Percentiles rank a stretch among this genome's conserved stretches.
Evolutionary conservation across 2,888 invertebrate genomes (phyloP).

Genomic region (Caenorhabditis sp.): DNA sequence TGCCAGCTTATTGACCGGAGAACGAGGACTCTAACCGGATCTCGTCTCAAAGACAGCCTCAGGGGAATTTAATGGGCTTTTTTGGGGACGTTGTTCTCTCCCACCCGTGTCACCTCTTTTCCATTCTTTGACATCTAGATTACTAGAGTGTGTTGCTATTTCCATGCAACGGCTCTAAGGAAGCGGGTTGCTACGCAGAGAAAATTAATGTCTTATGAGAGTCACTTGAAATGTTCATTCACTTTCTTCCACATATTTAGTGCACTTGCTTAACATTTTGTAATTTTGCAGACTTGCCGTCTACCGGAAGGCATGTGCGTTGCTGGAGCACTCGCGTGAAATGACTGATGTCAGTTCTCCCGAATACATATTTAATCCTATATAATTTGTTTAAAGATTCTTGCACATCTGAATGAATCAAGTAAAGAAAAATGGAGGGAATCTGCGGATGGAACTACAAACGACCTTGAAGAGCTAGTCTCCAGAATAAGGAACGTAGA

Average conservation of each 20-base stretch:
- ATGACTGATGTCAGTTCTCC: constrained; percentile 64
- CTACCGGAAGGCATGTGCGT: constrained; percentile 59
- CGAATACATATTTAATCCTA: neutral
- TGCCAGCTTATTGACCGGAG: neutral
- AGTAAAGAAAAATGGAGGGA: constrained; percentile 63
- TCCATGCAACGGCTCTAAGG: neutral
- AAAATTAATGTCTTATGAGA: neutral
- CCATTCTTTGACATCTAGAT: neutral
- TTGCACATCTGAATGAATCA: constrained; percentile 45
- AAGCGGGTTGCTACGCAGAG: neutral
- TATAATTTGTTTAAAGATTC: constrained; percentile 45
- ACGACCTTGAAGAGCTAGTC: constrained; percentile 60
- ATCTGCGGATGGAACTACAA: constrained; percentile 47
- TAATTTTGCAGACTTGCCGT: constrained; percentile 69
- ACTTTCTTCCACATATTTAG: too few species aligned
- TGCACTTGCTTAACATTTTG: too few species aligned
- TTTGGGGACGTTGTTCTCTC: constrained; percentile 3
- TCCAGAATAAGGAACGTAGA: constrained; percentile 55
- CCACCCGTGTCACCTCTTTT: neutral
- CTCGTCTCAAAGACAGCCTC: constrained; percentile 1
- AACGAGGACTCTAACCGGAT: constrained; percentile 5
- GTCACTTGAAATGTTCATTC: neutral
- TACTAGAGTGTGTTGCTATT: neutral
- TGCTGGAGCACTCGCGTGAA: constrained; percentile 64
- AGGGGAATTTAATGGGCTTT: constrained; percentile 9